These are phyloP conservation scores for Lanius collurio DNA, from an alignment of 2,113 vertebrate species.

Conservation along the genomic window DNA sequence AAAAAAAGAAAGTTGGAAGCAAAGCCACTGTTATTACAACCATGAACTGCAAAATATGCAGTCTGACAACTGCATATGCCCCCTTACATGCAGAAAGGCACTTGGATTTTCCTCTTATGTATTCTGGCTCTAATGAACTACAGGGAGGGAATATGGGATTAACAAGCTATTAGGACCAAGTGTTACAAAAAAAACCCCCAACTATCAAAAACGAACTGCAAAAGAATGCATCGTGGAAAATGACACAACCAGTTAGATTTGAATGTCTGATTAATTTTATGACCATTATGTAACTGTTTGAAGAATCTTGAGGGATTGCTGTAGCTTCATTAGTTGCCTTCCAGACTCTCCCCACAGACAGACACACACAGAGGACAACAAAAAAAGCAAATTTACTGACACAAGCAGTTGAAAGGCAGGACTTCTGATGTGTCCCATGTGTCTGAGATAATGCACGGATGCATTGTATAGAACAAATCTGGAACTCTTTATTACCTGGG, in stretches of 20 bases:
- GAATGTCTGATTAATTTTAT: background rate
- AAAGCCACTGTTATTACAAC: background rate
- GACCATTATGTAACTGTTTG: background rate
- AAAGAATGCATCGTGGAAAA: background rate
- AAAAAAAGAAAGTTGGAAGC: background rate
- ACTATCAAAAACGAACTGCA: background rate
- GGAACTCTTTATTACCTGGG: background rate
- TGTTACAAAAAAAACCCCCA: background rate
- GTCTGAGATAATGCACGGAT: background rate
- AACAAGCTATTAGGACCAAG: background rate
- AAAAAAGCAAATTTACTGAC: slow-evolving; percentile 25
- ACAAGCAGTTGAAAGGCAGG: background rate
- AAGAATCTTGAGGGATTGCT: background rate
- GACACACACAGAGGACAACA: background rate
- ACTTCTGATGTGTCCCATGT: background rate
- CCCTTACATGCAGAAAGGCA: background rate
- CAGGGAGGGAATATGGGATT: background rate
- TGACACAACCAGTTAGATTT: background rate
- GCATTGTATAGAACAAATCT: background rate
- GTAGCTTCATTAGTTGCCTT: background rate
- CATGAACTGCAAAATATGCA: background rate
- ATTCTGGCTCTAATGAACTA: background rate
- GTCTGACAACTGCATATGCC: background rate
- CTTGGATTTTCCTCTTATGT: background rate
- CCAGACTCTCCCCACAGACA: background rate